phyloP scores from a whole-genome alignment of 2,797 vertebrate species.

The Acridotheres tristis region DNA sequence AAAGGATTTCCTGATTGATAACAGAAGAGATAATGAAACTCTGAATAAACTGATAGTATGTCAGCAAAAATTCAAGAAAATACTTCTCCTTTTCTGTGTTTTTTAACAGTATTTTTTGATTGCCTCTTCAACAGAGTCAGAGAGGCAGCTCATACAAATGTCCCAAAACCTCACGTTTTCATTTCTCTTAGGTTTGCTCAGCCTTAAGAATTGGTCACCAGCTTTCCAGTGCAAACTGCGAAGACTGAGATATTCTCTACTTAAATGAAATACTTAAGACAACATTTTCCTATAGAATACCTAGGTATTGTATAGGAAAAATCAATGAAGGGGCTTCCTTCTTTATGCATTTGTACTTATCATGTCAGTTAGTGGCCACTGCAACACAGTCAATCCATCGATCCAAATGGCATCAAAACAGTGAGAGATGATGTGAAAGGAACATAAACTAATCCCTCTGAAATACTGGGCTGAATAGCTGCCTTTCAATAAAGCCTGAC shows the following conservation, averaged over 20 bases:
- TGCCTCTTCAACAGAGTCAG: background rate
- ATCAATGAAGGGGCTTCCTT: background rate
- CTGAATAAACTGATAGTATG: background rate
- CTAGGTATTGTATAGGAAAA: background rate
- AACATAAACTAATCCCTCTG: background rate
- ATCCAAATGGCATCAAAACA: background rate
- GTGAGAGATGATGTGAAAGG: background rate
- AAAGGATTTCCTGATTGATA: constrained; percentile 32
- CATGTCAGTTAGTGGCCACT: background rate
- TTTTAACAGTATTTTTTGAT: background rate
- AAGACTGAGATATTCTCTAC: background rate
- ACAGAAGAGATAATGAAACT: background rate
- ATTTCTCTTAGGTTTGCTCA: background rate
- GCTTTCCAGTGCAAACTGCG: background rate
- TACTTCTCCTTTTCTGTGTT: background rate
- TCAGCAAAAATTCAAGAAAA: background rate
- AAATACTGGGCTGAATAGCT: background rate
- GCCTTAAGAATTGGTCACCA: background rate
- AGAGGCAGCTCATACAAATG: background rate
- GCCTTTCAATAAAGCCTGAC: background rate
- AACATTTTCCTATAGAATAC: background rate
- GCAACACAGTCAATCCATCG: background rate
- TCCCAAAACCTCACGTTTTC: background rate
- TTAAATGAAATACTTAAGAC: background rate
- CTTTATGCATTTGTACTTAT: background rate